Evolutionary conservation across 2,888 invertebrate species (phyloP).

Genomic region (Xylocampa areola): DNA sequence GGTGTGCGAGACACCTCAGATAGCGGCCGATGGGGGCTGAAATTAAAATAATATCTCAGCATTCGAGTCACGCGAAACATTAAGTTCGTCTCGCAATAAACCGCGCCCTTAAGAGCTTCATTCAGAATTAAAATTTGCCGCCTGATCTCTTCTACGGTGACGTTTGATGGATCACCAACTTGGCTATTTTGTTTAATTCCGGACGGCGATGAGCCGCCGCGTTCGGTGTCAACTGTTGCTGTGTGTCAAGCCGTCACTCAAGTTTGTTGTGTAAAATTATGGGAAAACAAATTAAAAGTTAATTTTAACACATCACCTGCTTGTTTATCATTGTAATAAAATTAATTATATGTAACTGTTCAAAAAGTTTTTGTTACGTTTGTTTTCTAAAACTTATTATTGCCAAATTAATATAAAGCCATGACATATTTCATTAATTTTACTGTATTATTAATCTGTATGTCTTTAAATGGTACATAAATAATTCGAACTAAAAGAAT

Average conservation of each 20-base stretch:
- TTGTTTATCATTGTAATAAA: conserved; percentile 28
- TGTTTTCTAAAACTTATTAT: conserved; percentile 6
- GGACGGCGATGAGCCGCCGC: conserved; percentile 31
- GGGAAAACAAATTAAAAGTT: conserved; percentile 57
- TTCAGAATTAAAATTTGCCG: conserved; percentile 89
- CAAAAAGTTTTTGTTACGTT: conserved; percentile 27
- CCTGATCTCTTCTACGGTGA: conserved; percentile 81
- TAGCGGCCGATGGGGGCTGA: conserved; percentile 77
- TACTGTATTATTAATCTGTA: conserved; percentile 7
- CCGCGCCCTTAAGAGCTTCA: conserved; percentile 85
- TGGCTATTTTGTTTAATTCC: conserved; percentile 71
- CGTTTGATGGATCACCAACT: conserved; percentile 86
- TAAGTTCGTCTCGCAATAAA: conserved; percentile 86
- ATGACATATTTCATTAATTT: conserved; percentile 9
- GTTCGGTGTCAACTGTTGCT: conserved; percentile 49
- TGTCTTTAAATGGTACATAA: conserved; percentile 1
- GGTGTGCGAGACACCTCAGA: conserved; percentile 74
- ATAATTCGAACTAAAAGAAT: background rate
- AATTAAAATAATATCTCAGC: conserved; percentile 88
- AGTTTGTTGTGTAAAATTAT: conserved; percentile 35
- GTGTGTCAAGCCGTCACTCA: conserved; percentile 53
- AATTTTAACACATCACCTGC: conserved; percentile 45
- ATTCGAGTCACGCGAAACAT: conserved; percentile 89
- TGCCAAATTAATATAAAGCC: background rate
- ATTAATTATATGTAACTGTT: conserved; percentile 30